Base-by-base conservation (phyloP, 2,797 vertebrate species). In the Psittacula derbiana region DNA sequence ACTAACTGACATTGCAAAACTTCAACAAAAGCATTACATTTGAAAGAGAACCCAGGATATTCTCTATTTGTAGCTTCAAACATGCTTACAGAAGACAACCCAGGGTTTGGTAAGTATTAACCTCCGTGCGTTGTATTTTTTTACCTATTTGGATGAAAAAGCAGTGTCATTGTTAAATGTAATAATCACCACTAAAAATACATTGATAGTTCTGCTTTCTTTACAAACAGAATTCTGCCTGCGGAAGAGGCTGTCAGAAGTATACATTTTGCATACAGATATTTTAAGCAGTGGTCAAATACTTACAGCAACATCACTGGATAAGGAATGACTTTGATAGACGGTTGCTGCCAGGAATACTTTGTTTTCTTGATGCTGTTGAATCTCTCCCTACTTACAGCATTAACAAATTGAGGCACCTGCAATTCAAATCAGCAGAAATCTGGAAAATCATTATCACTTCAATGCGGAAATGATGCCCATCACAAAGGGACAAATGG, bases 321-420 rank as follows among this genome's bases (percentile, higher is more conserved):
- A 33, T 86, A 86, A 91, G 21, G 25, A 88, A 25, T 13, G 23
- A 69, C 33, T 96, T 87, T 88, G 86, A 96, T 71, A 64, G 4
- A 89, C 4, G 10, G 69, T 36, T 88, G 61, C 69, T 91, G 88
- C 53, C 53, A 94, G 83, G 84, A 50, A 85, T 36, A 61, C 52
- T 15, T 21, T 49, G 44, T 55, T 55, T 17, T 62, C 14, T 43
- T 80, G 47, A 31, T 75, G 40, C 52, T 91, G 53, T 49, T 84
- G 43, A 95, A 67, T 62, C 38, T 57, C 62, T 61, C 47, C 44
- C 43, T 89, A 78, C 67, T 92, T 91, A 93, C 86, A 66, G 72
- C 61, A 50, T 95, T 89, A 94, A 90, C 85, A 92, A 96, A 96
- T 85, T 60, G 50, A 90, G 76, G 78, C 90, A 96, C 92, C 93